Conservation (phyloP, 2,113 vertebrate genomes). For the Sula dactylatra region DNA sequence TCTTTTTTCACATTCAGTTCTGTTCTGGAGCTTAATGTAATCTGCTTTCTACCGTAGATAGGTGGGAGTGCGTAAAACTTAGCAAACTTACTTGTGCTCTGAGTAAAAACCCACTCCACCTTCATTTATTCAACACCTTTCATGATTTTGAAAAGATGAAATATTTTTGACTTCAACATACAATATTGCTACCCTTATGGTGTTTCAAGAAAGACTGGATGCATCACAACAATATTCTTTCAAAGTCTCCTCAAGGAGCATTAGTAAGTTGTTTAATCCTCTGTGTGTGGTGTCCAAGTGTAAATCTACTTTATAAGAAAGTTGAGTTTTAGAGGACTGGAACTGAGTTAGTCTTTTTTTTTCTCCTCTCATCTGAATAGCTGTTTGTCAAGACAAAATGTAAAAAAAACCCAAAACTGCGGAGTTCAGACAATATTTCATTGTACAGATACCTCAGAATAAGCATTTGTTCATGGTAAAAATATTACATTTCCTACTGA, state of each 20-base stretch:
- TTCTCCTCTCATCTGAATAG: neutral
- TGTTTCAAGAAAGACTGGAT: neutral
- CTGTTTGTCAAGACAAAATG: neutral
- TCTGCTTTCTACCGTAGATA: neutral
- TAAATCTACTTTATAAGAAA: neutral
- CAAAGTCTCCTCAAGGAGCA: neutral
- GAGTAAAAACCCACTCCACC: slow-evolving; percentile 17
- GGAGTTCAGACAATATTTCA: neutral
- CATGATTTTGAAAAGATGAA: slow-evolving; percentile 14
- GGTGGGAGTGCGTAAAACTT: neutral
- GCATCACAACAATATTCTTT: neutral
- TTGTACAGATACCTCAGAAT: neutral
- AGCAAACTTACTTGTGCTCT: neutral
- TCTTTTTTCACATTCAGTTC: neutral
- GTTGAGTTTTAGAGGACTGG: neutral
- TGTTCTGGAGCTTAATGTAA: neutral
- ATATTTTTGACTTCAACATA: neutral
- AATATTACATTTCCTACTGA: neutral
- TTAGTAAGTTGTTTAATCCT: neutral
- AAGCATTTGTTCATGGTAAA: neutral
- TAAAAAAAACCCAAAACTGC: neutral
- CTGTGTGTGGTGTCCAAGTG: neutral
- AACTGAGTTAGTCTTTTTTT: neutral
- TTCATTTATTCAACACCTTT: slow-evolving; percentile 34
- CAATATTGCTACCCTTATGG: neutral